phyloP scores from a whole-genome alignment of 2,113 vertebrate genomes.

The Osmerus eperlanus region DNA sequence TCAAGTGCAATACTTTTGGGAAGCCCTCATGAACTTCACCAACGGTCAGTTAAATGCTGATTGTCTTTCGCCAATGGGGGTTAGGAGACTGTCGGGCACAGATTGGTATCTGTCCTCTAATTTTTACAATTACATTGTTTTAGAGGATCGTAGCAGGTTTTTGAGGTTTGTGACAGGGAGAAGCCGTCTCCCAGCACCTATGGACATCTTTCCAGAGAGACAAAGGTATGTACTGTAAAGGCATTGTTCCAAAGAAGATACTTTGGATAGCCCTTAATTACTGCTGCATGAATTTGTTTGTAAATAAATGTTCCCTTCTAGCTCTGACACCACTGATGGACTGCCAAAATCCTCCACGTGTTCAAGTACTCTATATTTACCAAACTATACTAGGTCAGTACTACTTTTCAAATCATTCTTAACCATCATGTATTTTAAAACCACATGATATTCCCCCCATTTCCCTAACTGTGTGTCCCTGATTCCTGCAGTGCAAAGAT shows the following conservation, averaged over 20 bases:
- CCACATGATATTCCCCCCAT: neutral
- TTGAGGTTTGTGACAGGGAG: constrained; percentile 95
- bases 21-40: constrained; percentile 94
- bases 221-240: constrained; percentile 75
- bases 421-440: neutral
- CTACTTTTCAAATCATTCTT: neutral
- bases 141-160: constrained; percentile 98
- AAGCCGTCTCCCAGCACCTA: constrained; percentile 93
- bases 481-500: constrained; percentile 81
- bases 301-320: constrained; percentile 54
- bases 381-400: constrained; percentile 88
- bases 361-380: constrained; percentile 93
- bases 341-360: constrained; percentile 96
- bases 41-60: constrained; percentile 77
- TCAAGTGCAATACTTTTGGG: constrained; percentile 93
- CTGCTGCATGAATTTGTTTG: neutral
- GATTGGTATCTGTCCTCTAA: neutral
- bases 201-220: constrained; percentile 94
- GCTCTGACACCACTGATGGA: constrained; percentile 92
- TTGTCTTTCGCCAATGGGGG: neutral
- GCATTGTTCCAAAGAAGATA: neutral
- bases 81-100: neutral
- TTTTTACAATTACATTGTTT: neutral
- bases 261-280: neutral
- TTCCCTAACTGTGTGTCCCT: constrained; percentile 5